Base-by-base conservation (phyloP, 92 coral and sea anemone genomes). In the Umimayanthus kanabou region DNA sequence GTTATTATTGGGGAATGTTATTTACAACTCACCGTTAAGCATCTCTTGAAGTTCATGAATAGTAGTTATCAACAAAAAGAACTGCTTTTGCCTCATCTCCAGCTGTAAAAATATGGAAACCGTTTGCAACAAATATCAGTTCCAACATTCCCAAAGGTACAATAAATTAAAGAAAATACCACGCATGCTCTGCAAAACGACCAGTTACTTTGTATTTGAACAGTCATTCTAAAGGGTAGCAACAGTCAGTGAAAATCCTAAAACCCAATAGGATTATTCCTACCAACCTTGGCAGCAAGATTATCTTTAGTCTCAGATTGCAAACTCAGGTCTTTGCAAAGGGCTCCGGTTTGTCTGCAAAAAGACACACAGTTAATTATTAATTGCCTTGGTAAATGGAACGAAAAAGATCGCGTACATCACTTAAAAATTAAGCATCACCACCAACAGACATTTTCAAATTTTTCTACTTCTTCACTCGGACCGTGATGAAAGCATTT, bases 41-140 rank as follows among this genome's bases (percentile, higher is more conserved):
- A 96, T 96, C 64, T 88, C 91, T 81, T 96, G 99, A 39, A 96
- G 94, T 85, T 96, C 99, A 81, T 96, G 99, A 42, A 96, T 96
- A 14, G 99, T 95, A 74, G 90, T 94, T 85, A 96, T 96, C 33
- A 96, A 92, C 30, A 96, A 89, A 85, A 95, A 93, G 85, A 96
- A 96, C 88, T 96, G 99, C 45, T 96, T 96, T 91, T 95, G 94
- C 26, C 99, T 90, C 79, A 96, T 81, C 42, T 96, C 98, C 73
- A 96, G 97, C 99, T 96, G 90, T n/a, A 83, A 69, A 42, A 80
- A 10, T 29, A 58, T 61, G 4, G 6, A 70, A 15, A 33, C 22
- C 30, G 61, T 7, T 70, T 30, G 15, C 4, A 58, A 1, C 57
- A 53, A 53, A 53, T 9, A 13, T 53, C 20, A 13, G 58, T 53